Evolutionary conservation across 1,140 invertebrate genomes (phyloP), one percentile per base, ranked within the genome.

Genomic region (Eciton burchellii): DNA sequence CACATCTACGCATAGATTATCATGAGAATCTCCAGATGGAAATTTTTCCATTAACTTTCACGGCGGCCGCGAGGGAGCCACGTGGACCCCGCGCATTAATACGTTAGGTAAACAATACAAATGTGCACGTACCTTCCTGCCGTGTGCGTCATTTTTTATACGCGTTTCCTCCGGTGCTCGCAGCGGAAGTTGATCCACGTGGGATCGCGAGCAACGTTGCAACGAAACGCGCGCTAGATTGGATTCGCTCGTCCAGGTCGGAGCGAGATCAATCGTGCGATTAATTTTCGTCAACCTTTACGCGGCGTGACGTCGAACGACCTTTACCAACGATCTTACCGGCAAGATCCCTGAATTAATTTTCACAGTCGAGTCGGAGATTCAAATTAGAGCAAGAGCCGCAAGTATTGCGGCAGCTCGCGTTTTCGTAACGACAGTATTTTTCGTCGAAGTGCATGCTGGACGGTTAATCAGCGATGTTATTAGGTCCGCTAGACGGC

Each of bases 391-490:
- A 77, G 14, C 0, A 3, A 26, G 54, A 16, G 66, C 68, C 35
- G 35, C 35, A 12, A 47, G 5, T 14, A 54, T 68, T 43, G 52
- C 21, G 29, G 12, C 19, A 49, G 12, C 29, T 43, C 35, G 63
- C 26, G 63, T 41, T 63, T 63, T 74, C 43, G 24, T 49, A 74
- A 74, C 41, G 26, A 49, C 24, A 41, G 26, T 47, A 83, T 83
- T 77, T 83, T 83, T 35, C 14, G 19, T 14, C 16, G 35, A 24
- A 68, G 26, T 41, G 26, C 41, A 77, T 6, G 14, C 29, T n/a
- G 24, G 0, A 29, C 57, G 26, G 47, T 88, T 87, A 87, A 87
- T 84, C 68, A 81, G n/a, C 26, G 59, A 52, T 45, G 82, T 82
- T 81, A 87, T 86, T 83, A 54, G 74, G 24, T 41, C 5, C 16